These are phyloP conservation scores for Antennarius striatus DNA, from an alignment of 2,113 vertebrate genomes.

Conservation along the genomic window DNA sequence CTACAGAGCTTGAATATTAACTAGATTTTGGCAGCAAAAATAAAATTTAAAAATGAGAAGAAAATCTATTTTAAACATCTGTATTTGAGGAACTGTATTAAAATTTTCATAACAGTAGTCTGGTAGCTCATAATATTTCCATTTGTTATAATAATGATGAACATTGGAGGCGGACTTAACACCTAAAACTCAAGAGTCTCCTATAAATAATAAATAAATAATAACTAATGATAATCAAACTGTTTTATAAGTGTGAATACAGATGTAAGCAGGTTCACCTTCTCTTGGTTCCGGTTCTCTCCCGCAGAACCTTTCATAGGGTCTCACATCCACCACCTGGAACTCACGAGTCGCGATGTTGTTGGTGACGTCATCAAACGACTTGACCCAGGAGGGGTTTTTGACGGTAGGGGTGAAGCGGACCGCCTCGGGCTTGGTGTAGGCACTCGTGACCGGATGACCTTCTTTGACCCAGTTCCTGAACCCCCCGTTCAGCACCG, in stretches of 20 bases:
- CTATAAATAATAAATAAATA: too few species aligned
- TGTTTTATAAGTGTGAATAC: not conserved
- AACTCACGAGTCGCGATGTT: constrained; percentile 71
- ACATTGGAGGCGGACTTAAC: too few species aligned
- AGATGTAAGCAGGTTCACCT: not conserved
- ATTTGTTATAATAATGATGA: too few species aligned
- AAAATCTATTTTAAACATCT: too few species aligned
- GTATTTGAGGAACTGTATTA: too few species aligned
- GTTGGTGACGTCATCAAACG: constrained; percentile 80
- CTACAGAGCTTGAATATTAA: too few species aligned
- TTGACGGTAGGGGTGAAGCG: constrained; percentile 79
- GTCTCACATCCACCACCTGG: constrained; percentile 40
- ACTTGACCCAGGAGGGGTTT: constrained; percentile 80
- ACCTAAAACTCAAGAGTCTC: too few species aligned
- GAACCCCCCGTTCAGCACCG: constrained; percentile 87
- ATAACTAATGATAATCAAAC: too few species aligned
- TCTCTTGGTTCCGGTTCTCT: constrained; percentile 38
- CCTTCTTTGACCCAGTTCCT: constrained; percentile 84
- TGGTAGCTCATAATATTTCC: too few species aligned
- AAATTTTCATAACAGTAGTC: too few species aligned
- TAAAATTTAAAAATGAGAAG: too few species aligned
- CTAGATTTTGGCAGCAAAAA: too few species aligned
- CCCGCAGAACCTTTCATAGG: constrained; percentile 1
- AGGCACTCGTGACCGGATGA: constrained; percentile 66
- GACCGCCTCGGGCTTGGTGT: constrained; percentile 28